These are phyloP conservation scores for Coptodon rendalli DNA, from an alignment of 2,113 vertebrate genomes.

Conservation along the genomic window DNA sequence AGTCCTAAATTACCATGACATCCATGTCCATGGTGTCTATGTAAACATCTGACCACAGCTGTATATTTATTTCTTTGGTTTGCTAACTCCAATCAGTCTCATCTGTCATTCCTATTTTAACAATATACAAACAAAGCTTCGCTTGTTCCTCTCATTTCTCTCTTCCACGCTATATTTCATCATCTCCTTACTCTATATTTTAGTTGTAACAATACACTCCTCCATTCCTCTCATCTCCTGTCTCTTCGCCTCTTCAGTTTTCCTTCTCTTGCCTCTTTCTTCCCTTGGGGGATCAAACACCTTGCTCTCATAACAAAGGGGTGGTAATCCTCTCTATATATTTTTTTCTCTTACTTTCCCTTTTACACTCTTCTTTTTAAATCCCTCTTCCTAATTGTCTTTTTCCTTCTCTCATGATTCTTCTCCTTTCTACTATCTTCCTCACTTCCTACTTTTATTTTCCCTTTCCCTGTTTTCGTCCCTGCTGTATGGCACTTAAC, in stretches of 20 bases:
- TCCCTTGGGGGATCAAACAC: background rate
- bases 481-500: accelerated
- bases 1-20: background rate
- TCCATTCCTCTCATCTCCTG: background rate
- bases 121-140: background rate
- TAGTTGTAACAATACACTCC: background rate
- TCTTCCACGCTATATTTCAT: background rate
- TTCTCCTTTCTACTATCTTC: background rate
- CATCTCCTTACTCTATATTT: background rate
- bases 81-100: background rate
- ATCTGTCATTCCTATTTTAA: background rate
- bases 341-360: background rate
- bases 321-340: background rate
- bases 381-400: background rate
- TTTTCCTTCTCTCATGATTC: background rate
- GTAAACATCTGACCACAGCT: background rate
- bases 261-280: background rate
- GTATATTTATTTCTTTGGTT: background rate
- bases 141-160: background rate
- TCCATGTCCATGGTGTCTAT: background rate
- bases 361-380: background rate
- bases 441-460: background rate
- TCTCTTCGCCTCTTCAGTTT: background rate
- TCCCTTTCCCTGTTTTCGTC: accelerated
- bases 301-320: conserved; percentile 14